Evolutionary conservation across 2,888 invertebrate species (phyloP).

Genomic region (Masnerella sp.): DNA sequence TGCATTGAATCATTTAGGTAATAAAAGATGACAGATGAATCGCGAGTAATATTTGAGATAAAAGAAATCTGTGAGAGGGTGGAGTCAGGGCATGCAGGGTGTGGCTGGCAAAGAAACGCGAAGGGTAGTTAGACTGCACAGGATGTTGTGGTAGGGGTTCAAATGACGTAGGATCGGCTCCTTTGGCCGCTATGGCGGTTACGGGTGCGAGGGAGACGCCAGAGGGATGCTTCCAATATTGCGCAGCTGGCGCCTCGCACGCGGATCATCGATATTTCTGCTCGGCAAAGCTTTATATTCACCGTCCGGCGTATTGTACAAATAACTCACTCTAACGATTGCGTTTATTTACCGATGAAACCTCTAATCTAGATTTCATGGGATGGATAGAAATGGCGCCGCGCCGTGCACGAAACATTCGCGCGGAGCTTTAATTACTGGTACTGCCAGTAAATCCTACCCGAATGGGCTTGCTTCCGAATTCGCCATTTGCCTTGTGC

Average conservation of each 20-base stretch:
- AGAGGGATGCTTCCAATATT: conserved; percentile 73
- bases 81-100: conserved; percentile 71
- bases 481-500: too few relatives aligned
- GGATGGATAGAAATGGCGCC: conserved; percentile 8
- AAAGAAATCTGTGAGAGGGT: conserved; percentile 65
- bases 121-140: conserved; percentile 69
- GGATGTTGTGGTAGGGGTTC: conserved; percentile 64
- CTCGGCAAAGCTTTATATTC: conserved; percentile 35
- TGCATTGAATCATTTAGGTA: conserved; percentile 38
- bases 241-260: conserved; percentile 74
- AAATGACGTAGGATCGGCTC: conserved; percentile 72
- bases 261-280: conserved; percentile 67
- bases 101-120: conserved; percentile 68
- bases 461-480: too few relatives aligned
- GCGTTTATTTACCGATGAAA: conserved; percentile 10
- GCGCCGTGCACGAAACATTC: conserved; percentile 3
- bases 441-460: too few relatives aligned
- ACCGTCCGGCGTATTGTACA: conserved; percentile 34
- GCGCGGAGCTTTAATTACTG: not conserved
- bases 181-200: conserved; percentile 50
- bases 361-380: conserved; percentile 20
- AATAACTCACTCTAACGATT: conserved; percentile 15
- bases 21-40: conserved; percentile 51
- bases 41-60: conserved; percentile 42
- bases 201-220: conserved; percentile 29